These are phyloP conservation scores for Arenaria interpres DNA, from an alignment of 2,113 vertebrate genomes.

Conservation along the genomic window DNA sequence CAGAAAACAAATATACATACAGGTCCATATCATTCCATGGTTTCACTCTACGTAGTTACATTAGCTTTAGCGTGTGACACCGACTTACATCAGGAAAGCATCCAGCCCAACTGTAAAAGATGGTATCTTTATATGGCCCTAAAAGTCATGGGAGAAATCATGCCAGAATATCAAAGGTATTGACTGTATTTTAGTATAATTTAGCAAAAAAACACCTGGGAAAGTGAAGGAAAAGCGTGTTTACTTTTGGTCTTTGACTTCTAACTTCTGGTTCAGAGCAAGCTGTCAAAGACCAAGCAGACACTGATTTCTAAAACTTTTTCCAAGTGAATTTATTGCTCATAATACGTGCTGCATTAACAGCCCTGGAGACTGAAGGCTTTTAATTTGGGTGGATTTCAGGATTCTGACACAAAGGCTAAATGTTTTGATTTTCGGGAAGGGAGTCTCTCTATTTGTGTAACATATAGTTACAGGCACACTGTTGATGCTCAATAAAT, in stretches of 20 bases:
- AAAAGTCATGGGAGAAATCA: neutral
- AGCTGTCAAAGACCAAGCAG: neutral
- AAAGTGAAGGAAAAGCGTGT: neutral
- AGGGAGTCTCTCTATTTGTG: neutral
- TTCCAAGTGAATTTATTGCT: neutral
- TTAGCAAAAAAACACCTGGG: neutral
- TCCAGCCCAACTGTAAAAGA: neutral
- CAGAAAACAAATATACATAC: neutral
- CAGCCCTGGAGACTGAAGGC: neutral
- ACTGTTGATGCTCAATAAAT: neutral
- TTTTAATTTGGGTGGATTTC: neutral
- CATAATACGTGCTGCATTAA: neutral
- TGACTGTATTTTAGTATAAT: neutral
- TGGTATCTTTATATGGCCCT: neutral
- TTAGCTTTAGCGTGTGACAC: neutral
- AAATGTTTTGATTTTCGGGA: neutral
- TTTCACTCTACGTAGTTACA: neutral
- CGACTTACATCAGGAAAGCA: neutral
- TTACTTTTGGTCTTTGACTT: neutral
- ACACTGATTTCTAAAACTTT: neutral
- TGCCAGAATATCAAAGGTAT: neutral
- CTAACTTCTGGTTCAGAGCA: neutral
- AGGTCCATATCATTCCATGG: accelerated
- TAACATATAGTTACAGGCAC: neutral
- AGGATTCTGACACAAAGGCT: neutral